Percentiles rank a stretch among this genome's conserved stretches.
These are phyloP conservation scores for Cheilosia impressa DNA, from an alignment of 2,888 invertebrate species.

Conservation along the genomic window DNA sequence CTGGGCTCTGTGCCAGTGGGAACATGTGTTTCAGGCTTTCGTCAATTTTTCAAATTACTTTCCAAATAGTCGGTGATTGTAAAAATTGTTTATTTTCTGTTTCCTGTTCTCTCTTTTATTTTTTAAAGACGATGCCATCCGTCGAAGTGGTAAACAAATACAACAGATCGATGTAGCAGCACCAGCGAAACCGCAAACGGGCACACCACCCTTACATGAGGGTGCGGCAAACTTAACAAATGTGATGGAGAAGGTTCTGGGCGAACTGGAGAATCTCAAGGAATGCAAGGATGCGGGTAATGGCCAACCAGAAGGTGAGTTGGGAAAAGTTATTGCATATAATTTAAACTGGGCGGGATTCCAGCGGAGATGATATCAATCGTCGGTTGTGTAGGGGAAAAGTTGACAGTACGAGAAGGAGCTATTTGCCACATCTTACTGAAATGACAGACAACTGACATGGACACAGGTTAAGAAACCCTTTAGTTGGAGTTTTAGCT, in stretches of 20 bases:
- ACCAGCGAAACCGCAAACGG: background rate
- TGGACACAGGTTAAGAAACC: no score
- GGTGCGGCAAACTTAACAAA: slow-evolving; percentile 49
- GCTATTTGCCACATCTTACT: no score
- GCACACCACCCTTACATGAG: background rate
- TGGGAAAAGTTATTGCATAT: background rate
- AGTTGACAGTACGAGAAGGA: no score
- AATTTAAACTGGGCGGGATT: no score
- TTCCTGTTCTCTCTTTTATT: background rate
- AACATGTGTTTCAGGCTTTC: slow-evolving; percentile 13
- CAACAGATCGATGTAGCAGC: background rate
- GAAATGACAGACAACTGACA: no score
- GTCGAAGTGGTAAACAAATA: slow-evolving; percentile 38
- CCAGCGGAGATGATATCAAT: no score
- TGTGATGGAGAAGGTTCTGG: slow-evolving; percentile 77
- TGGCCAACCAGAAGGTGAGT: slow-evolving; percentile 78
- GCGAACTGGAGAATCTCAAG: slow-evolving; percentile 77
- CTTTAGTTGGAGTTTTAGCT: no score
- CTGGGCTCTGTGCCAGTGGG: slow-evolving; percentile 7
- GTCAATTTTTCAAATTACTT: slow-evolving; percentile 60
- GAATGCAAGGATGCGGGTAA: slow-evolving; percentile 62
- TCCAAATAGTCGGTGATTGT: slow-evolving; percentile 1
- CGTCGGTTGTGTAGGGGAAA: no score
- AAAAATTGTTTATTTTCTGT: background rate
- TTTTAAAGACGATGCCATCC: slow-evolving; percentile 11